Evolutionary conservation across 2,888 invertebrate genomes (phyloP).

Genomic region (Polydesmus complanatus): DNA sequence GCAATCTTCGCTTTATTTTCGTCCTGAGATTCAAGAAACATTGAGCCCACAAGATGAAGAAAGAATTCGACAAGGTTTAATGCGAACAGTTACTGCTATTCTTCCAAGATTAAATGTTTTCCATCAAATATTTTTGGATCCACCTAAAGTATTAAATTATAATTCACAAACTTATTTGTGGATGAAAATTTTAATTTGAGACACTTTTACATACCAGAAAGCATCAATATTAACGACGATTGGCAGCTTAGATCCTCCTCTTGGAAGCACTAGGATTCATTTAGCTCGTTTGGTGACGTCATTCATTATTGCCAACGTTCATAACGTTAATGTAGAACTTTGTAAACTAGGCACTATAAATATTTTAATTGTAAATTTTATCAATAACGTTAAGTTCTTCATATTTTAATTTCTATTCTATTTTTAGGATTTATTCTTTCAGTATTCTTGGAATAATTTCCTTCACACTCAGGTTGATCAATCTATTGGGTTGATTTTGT

Average conservation of each 20-base stretch:
- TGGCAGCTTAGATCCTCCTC: conserved; percentile 54
- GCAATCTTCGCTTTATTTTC: conserved; percentile 22
- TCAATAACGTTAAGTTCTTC: conserved; percentile 6
- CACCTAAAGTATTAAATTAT: conserved; percentile 56
- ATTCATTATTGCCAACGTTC: conserved; percentile 56
- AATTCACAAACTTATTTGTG: too few relatives aligned
- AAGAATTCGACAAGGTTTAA: conserved; percentile 44
- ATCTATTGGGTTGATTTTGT: conserved; percentile 57
- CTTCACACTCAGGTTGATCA: conserved; percentile 78
- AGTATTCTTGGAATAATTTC: conserved; percentile 87
- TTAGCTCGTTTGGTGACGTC: conserved; percentile 64
- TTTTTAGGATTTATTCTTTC: conserved; percentile 73
- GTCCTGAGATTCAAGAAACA: conserved; percentile 30
- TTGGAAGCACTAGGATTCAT: conserved; percentile 66
- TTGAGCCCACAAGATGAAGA: conserved; percentile 35
- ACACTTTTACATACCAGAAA: conserved; percentile 28
- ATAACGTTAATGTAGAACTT: conserved; percentile 53
- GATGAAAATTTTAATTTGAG: not conserved
- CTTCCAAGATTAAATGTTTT: conserved; percentile 53
- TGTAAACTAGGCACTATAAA: conserved; percentile 41
- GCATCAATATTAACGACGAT: conserved; percentile 51
- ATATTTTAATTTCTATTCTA: conserved; percentile 7
- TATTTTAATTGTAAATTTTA: conserved; percentile 39
- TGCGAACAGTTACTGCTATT: conserved; percentile 48
- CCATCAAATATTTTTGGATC: conserved; percentile 50